phyloP scores from a whole-genome alignment of 2,888 invertebrate species.

The Peribatodes rhomboidaria region DNA sequence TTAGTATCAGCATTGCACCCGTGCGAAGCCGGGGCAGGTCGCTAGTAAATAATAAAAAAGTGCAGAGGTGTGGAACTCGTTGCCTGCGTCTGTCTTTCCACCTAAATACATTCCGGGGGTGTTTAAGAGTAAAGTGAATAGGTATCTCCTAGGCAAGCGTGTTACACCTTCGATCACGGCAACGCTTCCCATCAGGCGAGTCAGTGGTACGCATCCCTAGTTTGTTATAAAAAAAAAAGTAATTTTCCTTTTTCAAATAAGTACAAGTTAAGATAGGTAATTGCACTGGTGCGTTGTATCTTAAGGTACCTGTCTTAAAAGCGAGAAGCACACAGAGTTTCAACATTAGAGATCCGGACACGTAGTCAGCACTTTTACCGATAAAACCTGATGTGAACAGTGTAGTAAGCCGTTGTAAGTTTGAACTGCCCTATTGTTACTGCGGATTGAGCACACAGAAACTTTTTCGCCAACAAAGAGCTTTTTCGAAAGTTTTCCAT shows the following conservation, averaged over 20 bases:
- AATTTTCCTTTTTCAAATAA: not conserved
- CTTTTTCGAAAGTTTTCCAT: conserved; percentile 42
- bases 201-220: too few relatives aligned
- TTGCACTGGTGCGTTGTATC: not conserved
- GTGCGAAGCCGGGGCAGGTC: too few relatives aligned
- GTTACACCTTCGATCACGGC: too few relatives aligned
- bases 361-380: conserved; percentile 44
- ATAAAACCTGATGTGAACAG: conserved; percentile 48
- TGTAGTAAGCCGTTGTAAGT: conserved; percentile 43
- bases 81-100: too few relatives aligned
- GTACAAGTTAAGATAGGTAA: not conserved
- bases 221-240: too few relatives aligned
- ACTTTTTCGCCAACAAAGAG: conserved; percentile 40
- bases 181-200: too few relatives aligned
- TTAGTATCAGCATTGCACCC: too few relatives aligned
- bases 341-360: conserved; percentile 39
- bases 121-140: too few relatives aligned
- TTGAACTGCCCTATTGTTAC: conserved; percentile 44
- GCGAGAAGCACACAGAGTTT: conserved; percentile 1
- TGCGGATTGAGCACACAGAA: conserved; percentile 39
- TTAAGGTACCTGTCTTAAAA: not conserved
- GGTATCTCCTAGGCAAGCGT: too few relatives aligned
- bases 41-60: too few relatives aligned
- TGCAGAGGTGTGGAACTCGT: too few relatives aligned
- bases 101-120: too few relatives aligned